Conservation (phyloP, 2,113 vertebrate genomes). For the Sitta europaea region DNA sequence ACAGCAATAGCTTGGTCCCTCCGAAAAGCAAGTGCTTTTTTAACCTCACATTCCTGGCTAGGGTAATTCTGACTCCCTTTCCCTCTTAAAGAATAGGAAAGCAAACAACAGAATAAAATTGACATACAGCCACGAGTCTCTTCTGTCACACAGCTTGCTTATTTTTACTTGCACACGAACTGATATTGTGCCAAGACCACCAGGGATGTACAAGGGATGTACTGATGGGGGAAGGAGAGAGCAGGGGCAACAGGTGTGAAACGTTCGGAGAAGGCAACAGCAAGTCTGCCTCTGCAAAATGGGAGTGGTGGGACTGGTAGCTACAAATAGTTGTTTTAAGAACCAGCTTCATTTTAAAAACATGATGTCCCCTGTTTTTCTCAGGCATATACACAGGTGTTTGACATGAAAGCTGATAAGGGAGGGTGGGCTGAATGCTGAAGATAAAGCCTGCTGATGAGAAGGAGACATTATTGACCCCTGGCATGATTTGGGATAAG, state of each 20-base stretch:
- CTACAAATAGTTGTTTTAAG: not conserved
- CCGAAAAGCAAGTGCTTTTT: not conserved
- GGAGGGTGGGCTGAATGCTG: not conserved
- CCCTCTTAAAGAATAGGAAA: not conserved
- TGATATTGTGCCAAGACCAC: not conserved
- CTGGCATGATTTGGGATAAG: not conserved
- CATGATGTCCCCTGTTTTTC: not conserved
- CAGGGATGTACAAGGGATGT: not conserved
- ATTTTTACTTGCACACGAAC: not conserved
- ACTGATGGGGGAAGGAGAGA: not conserved
- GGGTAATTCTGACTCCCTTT: not conserved
- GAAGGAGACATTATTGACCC: not conserved
- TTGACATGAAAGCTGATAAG: not conserved
- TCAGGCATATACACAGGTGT: not conserved
- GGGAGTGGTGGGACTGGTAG: not conserved
- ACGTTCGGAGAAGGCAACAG: not conserved
- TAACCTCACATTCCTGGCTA: not conserved
- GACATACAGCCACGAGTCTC: not conserved
- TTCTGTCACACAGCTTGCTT: not conserved
- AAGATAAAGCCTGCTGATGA: not conserved
- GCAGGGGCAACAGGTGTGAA: not conserved
- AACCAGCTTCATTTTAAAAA: not conserved
- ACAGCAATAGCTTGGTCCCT: not conserved
- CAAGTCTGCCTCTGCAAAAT: not conserved
- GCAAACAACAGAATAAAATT: constrained; percentile 30